phyloP scores from a whole-genome alignment of 2,797 vertebrate genomes.

The Threskiornis aethiopicus region DNA sequence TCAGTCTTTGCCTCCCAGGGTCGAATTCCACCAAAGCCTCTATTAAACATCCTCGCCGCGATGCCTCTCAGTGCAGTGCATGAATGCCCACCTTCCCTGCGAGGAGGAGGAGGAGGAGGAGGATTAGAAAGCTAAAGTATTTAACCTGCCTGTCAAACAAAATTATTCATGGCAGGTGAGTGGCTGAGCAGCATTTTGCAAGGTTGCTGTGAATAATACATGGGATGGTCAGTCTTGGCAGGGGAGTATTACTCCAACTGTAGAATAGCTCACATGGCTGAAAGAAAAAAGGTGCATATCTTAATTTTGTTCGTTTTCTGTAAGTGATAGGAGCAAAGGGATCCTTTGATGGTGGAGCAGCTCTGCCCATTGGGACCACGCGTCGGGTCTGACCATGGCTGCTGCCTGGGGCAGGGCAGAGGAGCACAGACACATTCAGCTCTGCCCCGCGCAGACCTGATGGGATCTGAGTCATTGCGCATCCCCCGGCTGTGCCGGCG shows the following conservation, averaged over 20 bases:
- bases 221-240: background rate
- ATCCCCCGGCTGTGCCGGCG: background rate
- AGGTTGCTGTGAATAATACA: background rate
- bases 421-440: accelerated
- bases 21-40: background rate
- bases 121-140: background rate
- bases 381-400: accelerated
- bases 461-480: background rate
- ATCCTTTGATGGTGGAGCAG: background rate
- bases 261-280: background rate
- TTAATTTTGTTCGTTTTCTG: background rate
- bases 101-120: background rate
- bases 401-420: background rate
- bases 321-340: accelerated
- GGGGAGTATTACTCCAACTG: accelerated
- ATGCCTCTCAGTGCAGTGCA: background rate
- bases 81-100: accelerated
- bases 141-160: constrained; percentile 32
- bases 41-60: background rate
- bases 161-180: background rate
- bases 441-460: background rate
- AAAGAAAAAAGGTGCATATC: background rate
- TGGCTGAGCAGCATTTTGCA: background rate
- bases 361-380: background rate
- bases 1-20: background rate